These are phyloP conservation scores for Apocrypta bakeri DNA, from an alignment of 1,140 invertebrate species.

Conservation along the genomic window DNA sequence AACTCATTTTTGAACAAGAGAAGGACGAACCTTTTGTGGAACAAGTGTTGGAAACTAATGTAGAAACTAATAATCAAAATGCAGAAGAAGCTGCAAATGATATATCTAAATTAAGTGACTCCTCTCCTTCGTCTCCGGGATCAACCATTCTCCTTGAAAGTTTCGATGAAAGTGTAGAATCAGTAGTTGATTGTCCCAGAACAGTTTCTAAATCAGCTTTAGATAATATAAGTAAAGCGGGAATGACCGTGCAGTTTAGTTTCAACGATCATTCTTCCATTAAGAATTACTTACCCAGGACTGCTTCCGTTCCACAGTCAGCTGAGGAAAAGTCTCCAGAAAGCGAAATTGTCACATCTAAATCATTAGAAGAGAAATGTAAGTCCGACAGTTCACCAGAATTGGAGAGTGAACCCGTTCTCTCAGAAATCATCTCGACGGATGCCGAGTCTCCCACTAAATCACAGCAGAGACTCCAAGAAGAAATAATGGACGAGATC, in stretches of 20 bases:
- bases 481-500: conserved; percentile 33
- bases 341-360: not conserved
- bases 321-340: conserved; percentile 15
- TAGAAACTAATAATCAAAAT: conserved; percentile 36
- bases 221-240: conserved; percentile 82
- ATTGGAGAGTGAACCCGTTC: not conserved
- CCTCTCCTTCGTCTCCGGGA: conserved; percentile 4
- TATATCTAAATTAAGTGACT: conserved; percentile 33
- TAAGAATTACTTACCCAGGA: conserved; percentile 74
- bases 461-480: conserved; percentile 20
- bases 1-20: conserved; percentile 37
- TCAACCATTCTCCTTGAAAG: conserved; percentile 42
- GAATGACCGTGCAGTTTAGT: conserved; percentile 78
- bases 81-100: conserved; percentile 13
- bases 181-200: conserved; percentile 65
- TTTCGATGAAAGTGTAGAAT: conserved; percentile 61
- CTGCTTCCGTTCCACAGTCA: conserved; percentile 35
- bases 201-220: conserved; percentile 77
- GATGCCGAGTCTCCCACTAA: conserved; percentile 19
- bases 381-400: not conserved
- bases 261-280: conserved; percentile 69
- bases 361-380: not conserved
- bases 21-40: conserved; percentile 27
- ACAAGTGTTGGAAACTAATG: conserved; percentile 19
- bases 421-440: conserved; percentile 15